These are phyloP conservation scores for Pholis gunnellus DNA, from an alignment of 2,113 vertebrate species.

Conservation along the genomic window DNA sequence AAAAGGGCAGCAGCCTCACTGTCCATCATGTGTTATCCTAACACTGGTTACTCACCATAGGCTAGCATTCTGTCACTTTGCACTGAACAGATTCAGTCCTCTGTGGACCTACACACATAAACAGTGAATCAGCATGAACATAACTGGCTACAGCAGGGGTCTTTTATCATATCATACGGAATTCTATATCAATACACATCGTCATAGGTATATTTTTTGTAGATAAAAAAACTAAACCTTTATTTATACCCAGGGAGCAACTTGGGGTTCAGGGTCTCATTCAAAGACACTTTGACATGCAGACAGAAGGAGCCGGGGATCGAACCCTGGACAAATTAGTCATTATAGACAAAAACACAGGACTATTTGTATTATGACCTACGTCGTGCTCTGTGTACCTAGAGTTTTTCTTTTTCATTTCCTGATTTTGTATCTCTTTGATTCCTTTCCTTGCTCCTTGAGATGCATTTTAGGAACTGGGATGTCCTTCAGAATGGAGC, in stretches of 20 bases:
- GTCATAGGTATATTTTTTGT: not conserved
- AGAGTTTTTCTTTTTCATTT: not conserved
- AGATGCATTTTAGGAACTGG: not conserved
- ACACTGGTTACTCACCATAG: constrained; percentile 19
- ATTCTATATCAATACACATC: not conserved
- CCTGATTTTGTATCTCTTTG: not conserved
- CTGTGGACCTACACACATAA: not conserved
- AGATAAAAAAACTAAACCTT: not conserved
- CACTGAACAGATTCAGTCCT: not conserved
- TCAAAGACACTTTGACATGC: not conserved
- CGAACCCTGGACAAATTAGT: not conserved
- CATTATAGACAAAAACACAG: not conserved
- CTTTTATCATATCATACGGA: not conserved
- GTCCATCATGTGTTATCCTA: constrained; percentile 8
- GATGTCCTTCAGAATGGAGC: not conserved
- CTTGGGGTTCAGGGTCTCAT: not conserved
- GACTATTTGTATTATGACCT: not conserved
- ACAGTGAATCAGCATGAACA: not conserved
- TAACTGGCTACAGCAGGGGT: not conserved
- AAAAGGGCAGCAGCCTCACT: constrained; percentile 41
- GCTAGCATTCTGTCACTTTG: constrained; percentile 5
- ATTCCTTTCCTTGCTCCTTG: not conserved
- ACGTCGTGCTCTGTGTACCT: not conserved
- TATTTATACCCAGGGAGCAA: not conserved
- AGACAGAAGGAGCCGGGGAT: not conserved